A percentile compares a stretch with the other conserved stretches of the same genome.
phyloP scores from a whole-genome alignment of 2,888 invertebrate species.

The Chrysolina americana region DNA sequence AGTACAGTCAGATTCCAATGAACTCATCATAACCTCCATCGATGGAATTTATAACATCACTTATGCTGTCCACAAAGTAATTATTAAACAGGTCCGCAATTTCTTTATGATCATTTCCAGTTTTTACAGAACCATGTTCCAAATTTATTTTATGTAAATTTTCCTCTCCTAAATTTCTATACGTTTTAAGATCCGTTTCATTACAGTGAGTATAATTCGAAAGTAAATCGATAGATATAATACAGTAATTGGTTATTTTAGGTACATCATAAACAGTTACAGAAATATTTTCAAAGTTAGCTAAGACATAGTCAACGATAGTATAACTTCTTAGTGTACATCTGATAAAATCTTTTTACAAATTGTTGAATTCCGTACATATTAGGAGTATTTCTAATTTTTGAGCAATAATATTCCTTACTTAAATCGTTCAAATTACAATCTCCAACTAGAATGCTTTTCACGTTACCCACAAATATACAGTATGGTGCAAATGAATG shows the following conservation, averaged over 20 bases:
- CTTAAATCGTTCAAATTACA: not conserved
- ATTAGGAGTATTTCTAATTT: not conserved
- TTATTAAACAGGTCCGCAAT: not conserved
- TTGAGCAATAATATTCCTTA: not conserved
- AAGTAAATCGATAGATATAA: not conserved
- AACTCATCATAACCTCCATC: not conserved
- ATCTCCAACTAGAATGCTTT: not conserved
- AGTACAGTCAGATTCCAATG: slow-evolving; percentile 6
- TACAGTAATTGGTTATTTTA: not conserved
- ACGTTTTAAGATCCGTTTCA: too few relatives aligned
- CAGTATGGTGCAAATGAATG: too few relatives aligned
- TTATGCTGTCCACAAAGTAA: slow-evolving; percentile 15
- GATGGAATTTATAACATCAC: slow-evolving; percentile 15
- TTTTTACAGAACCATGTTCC: too few relatives aligned
- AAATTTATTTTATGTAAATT: too few relatives aligned
- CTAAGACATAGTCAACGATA: not conserved
- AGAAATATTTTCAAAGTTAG: not conserved
- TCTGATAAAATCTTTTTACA: not conserved
- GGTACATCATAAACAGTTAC: not conserved
- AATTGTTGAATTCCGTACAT: slow-evolving; percentile 9
- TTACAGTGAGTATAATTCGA: too few relatives aligned
- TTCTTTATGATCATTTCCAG: not conserved
- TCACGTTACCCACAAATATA: not conserved
- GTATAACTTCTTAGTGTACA: not conserved
- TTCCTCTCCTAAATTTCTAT: too few relatives aligned